Conservation (phyloP, 2,113 vertebrate species). For the Onychostruthus taczanowskii region DNA sequence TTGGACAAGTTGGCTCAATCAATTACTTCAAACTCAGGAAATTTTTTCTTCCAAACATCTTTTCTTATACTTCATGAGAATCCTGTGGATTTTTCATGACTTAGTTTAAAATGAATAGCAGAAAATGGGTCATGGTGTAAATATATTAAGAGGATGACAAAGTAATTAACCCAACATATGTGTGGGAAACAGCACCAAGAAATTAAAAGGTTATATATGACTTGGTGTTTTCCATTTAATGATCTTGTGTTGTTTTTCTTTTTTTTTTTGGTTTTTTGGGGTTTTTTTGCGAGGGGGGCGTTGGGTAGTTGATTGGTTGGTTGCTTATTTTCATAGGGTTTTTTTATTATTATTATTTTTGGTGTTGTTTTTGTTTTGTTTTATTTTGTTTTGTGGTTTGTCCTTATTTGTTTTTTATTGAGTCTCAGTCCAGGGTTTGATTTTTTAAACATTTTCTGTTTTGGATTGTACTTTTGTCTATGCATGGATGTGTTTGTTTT, state of each 20-base stretch:
- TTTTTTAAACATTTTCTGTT: background rate
- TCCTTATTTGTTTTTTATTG: background rate
- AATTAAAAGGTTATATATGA: background rate
- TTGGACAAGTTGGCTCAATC: background rate
- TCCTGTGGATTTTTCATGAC: background rate
- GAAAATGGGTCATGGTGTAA: background rate
- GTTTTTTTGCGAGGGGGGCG: accelerated
- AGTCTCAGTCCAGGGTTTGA: background rate
- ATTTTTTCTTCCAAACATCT: background rate
- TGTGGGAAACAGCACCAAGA: background rate
- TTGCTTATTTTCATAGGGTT: background rate
- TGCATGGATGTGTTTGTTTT: background rate
- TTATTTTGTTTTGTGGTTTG: background rate
- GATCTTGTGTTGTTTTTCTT: background rate
- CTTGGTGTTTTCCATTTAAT: background rate
- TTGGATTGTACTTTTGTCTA: background rate
- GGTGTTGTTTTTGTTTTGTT: background rate
- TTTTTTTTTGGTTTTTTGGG: too few species aligned
- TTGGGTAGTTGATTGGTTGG: too few species aligned
- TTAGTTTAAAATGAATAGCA: background rate
- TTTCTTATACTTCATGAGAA: background rate
- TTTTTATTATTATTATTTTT: background rate
- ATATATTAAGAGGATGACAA: background rate
- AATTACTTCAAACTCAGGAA: background rate
- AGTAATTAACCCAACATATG: background rate